Evolutionary conservation across 2,113 vertebrate species (phyloP), one percentile per base, ranked within the genome.

Genomic region (Prunella fulvescens): DNA sequence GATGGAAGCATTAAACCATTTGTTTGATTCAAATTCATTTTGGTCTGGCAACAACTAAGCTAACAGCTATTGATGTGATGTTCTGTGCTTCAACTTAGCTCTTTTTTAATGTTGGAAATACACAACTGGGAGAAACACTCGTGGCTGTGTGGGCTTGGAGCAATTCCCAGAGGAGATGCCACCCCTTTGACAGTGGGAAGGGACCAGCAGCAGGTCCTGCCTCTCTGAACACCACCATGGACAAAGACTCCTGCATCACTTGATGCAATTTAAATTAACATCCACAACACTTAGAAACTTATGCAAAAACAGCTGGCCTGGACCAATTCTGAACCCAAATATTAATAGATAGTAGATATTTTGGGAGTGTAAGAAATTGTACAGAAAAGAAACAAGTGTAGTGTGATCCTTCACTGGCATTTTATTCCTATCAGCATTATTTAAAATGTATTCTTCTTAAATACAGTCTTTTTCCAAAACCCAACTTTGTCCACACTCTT

Each of bases 181-280:
- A 44, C 5, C 6, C 8, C 18, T 64, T 31, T 0, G 1, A 11
- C 22, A 26, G 26, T 0, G 6, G 28, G 35, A 80, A 80, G 12
- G 18, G 61, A 76, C 9, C 26, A 82, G 33, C 26, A 67, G 58
- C 31, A 44, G 37, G 29, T 60, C 74, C 39, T 62, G 11, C 40
- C 40, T 48, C 48, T 51, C 44, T 64, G 58, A 42, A 26, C 47
- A 28, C 33, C 39, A 12, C n/a, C 9, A 9, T 1, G 22, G 29
- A 42, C 54, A 42, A 73, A 66, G 15, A 26, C 3, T 71, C 28
- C 37, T 47, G 29, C 26, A 56, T 20, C 26, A 44, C 50, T 39
- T 12, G 11, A 22, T 40, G 35, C 13, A 26, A 56, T 79, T 77
- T 80, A 51, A 82, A 56, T 48, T 5, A 35, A 69, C 10, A 60